Evolutionary conservation across 2,797 vertebrate genomes (phyloP).

Genomic region (Enteromius mattozi): DNA sequence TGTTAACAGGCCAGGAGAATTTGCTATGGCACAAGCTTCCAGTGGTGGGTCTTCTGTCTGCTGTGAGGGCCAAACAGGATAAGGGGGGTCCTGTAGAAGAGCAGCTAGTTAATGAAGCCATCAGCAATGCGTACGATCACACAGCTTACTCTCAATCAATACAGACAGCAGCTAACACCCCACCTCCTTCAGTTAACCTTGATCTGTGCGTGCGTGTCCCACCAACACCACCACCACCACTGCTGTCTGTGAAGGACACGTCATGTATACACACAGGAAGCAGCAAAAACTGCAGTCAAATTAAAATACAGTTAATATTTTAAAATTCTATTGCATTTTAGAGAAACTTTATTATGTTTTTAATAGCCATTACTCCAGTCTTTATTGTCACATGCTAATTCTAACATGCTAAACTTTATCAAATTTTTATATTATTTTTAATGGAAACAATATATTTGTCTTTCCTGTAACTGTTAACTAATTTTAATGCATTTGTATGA

Average conservation of each 20-base stretch:
- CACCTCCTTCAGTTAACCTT: constrained; percentile 53
- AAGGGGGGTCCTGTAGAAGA: background rate
- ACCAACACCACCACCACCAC: background rate
- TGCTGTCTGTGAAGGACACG: constrained; percentile 24
- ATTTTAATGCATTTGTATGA: background rate
- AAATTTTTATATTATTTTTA: too few relatives aligned
- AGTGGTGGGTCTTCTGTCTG: constrained; percentile 19
- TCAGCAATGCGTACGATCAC: constrained; percentile 34
- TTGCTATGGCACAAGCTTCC: constrained; percentile 28
- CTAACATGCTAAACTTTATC: background rate
- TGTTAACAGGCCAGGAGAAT: constrained; percentile 31
- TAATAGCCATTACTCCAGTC: background rate
- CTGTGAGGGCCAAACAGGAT: constrained; percentile 22
- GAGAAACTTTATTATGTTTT: background rate
- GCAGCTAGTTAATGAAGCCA: constrained; percentile 44
- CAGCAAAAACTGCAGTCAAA: constrained; percentile 21
- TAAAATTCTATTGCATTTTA: background rate
- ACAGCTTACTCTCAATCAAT: constrained; percentile 41
- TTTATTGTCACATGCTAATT: background rate
- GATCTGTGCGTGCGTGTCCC: constrained; percentile 14
- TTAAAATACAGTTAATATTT: background rate
- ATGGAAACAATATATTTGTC: background rate
- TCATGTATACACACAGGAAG: background rate
- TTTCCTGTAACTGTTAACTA: too few relatives aligned
- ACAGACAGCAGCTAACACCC: constrained; percentile 36